A percentile compares a stretch with the other conserved stretches of the same genome.
phyloP scores from a whole-genome alignment of 2,113 vertebrate genomes.

The Mellivora capensis region DNA sequence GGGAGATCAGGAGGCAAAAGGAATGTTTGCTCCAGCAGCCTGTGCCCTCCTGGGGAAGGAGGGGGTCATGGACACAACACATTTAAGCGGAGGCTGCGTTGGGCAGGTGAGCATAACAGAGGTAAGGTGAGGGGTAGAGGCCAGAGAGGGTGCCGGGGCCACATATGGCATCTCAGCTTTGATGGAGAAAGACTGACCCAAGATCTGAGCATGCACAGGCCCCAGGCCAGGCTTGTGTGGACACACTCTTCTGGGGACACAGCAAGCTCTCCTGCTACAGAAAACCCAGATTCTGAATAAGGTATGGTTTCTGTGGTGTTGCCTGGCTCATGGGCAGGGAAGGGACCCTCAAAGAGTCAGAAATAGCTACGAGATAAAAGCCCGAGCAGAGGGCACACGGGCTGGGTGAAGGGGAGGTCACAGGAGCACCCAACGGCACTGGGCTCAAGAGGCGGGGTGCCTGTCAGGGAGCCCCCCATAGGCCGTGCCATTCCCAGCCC shows the following conservation, averaged over 20 bases:
- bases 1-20: background rate
- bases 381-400: accelerated
- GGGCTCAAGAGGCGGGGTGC: accelerated
- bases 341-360: background rate
- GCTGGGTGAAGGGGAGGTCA: too few species aligned
- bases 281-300: background rate
- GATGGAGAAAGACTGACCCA: background rate
- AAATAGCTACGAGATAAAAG: background rate
- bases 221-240: background rate
- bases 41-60: accelerated
- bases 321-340: background rate
- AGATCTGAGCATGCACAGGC: background rate
- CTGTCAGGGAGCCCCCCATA: accelerated
- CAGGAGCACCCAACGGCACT: accelerated
- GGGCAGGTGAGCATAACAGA: accelerated
- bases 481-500: background rate
- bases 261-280: background rate
- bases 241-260: background rate
- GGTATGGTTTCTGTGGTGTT: background rate
- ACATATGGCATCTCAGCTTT: too few species aligned
- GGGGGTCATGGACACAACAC: accelerated
- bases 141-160: background rate
- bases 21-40: background rate
- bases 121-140: accelerated
- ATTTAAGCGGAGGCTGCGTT: accelerated